Conservation (phyloP, 1,140 invertebrate genomes). For the Penaeus vannamei region DNA sequence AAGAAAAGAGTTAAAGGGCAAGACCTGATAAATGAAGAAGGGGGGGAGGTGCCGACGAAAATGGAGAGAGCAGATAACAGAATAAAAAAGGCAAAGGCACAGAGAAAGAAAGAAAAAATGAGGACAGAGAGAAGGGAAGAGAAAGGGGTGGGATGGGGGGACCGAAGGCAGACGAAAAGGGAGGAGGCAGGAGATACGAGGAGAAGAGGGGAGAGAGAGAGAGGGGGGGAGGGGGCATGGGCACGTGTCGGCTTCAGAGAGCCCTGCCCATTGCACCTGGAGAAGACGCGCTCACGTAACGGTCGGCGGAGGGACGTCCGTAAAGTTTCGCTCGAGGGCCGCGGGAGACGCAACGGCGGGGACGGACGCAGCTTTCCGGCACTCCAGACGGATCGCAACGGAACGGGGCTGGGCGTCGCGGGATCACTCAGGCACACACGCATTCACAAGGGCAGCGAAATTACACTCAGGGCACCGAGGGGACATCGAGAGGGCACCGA, state of each 20-base stretch:
- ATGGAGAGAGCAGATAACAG: not conserved
- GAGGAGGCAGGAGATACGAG: not conserved
- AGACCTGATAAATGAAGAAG: slow-evolving; percentile 19
- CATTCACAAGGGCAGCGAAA: slow-evolving; percentile 43
- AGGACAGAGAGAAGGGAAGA: not conserved
- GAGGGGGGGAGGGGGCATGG: slow-evolving; percentile 20
- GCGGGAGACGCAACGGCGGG: not conserved
- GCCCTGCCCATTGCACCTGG: slow-evolving; percentile 54
- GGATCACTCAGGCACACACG: slow-evolving; percentile 41
- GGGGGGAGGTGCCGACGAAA: slow-evolving; percentile 4
- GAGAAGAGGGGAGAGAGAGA: not conserved
- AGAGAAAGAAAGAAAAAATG: slow-evolving; percentile 4
- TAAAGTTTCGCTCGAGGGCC: slow-evolving; percentile 38
- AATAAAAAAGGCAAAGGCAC: not conserved
- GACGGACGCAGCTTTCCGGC: slow-evolving; percentile 35
- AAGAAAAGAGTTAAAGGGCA: slow-evolving; percentile 16
- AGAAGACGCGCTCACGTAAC: slow-evolving; percentile 48
- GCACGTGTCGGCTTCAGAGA: slow-evolving; percentile 54
- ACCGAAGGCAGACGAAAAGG: not conserved
- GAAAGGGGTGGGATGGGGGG: not conserved
- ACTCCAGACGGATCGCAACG: not conserved
- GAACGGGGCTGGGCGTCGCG: not conserved
- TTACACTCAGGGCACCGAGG: slow-evolving; percentile 9
- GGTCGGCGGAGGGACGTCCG: slow-evolving; percentile 42
- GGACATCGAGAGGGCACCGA: too few species aligned